A percentile compares a stretch with the other conserved stretches of the same genome.
These are phyloP conservation scores for Fabriciana adippe DNA, from an alignment of 2,888 invertebrate genomes.

Conservation along the genomic window DNA sequence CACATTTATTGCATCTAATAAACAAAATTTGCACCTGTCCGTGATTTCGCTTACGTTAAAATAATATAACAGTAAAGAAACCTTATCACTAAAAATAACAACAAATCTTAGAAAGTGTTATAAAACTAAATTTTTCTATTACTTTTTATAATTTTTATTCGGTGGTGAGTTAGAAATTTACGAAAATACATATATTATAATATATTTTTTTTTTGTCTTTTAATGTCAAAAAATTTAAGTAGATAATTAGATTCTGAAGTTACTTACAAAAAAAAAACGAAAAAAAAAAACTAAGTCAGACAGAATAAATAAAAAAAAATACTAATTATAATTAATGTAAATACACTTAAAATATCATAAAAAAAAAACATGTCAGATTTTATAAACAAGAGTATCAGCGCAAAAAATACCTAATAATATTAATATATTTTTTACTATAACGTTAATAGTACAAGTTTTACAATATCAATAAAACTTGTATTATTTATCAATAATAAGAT, in stretches of 20 bases:
- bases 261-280: conserved; percentile 11
- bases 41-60: conserved; percentile 36
- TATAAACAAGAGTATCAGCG: too few relatives aligned
- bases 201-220: not conserved
- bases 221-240: conserved; percentile 17
- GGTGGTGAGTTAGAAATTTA: conserved; percentile 39
- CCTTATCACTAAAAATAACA: conserved; percentile 38
- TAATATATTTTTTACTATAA: too few relatives aligned
- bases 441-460: too few relatives aligned
- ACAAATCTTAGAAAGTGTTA: conserved; percentile 25
- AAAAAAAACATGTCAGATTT: not conserved
- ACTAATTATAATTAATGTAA: not conserved
- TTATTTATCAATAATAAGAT: too few relatives aligned
- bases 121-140: conserved; percentile 21
- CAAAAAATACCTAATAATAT: too few relatives aligned
- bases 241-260: conserved; percentile 45
- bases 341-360: not conserved
- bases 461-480: too few relatives aligned
- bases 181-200: conserved; percentile 3
- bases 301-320: not conserved
- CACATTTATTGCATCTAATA: conserved; percentile 20
- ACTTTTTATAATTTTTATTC: conserved; percentile 22
- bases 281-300: not conserved
- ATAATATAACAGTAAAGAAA: conserved; percentile 38
- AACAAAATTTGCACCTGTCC: conserved; percentile 38